Conservation (phyloP, 1,140 invertebrate genomes). For the Drosophila biarmipes region DNA sequence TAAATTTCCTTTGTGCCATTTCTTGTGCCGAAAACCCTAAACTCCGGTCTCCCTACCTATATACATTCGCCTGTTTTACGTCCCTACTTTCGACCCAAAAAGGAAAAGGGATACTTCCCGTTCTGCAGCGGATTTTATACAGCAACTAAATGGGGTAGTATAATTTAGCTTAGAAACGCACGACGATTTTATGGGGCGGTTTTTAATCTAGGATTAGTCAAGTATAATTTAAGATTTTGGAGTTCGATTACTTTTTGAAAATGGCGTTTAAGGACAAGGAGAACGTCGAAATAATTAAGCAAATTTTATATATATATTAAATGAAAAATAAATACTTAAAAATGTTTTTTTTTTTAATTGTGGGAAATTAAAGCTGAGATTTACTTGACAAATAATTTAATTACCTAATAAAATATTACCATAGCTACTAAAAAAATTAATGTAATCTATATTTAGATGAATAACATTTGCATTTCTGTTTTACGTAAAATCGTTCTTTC, state of each 20-base stretch:
- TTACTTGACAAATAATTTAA: too few species aligned
- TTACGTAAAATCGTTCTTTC: too few species aligned
- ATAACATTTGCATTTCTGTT: too few species aligned
- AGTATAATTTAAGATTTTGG: neutral
- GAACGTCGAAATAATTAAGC: too few species aligned
- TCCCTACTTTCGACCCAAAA: neutral
- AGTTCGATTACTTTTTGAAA: neutral
- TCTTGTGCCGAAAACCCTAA: constrained; percentile 26
- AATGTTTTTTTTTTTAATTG: too few species aligned
- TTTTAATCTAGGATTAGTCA: neutral
- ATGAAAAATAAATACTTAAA: too few species aligned
- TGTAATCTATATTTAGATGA: too few species aligned
- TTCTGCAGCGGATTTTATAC: constrained; percentile 20
- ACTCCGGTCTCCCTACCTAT: neutral
- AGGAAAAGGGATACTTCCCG: constrained; percentile 21
- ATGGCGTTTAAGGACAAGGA: too few species aligned
- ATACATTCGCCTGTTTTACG: neutral
- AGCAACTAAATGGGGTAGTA: constrained; percentile 17
- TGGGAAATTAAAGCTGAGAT: too few species aligned
- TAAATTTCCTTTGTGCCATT: constrained; percentile 68
- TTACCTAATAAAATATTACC: too few species aligned
- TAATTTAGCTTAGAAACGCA: neutral
- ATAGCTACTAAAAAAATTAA: too few species aligned
- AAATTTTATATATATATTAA: too few species aligned
- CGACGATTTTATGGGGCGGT: neutral